Evolutionary conservation across 2,888 invertebrate genomes (phyloP), one percentile per base, ranked within the genome.

Genomic region (Pachycephus smyrnensis): DNA sequence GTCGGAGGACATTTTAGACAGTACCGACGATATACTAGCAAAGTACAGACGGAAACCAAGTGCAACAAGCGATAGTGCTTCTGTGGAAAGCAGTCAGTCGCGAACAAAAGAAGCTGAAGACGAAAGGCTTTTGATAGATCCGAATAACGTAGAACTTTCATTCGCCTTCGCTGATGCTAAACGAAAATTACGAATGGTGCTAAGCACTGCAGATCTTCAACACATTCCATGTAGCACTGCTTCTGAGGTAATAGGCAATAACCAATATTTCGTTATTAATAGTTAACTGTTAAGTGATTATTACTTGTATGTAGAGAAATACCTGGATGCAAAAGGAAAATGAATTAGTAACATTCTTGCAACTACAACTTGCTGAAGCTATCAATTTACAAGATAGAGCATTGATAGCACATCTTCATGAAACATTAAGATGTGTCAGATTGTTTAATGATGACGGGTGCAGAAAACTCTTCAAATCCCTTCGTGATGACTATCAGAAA

Each of bases 11-110:
- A 71, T 33, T 33, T n/a, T 91, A 88, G 98, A 98, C 92, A 95
- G 95, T 68, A 95, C 96, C 0, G 98, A 98, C 88, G 98, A 98
- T 89, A 99, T 99, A 89, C 93, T 99, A 84, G 98, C 97, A 71
- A 99, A 98, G 92, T 99, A 99, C 92, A 94, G 98, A 4, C 94
- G 95, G 84, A 95, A 95, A 90, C 93, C 94, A 78, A 93, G 94
- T 81, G 93, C 92, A 31, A 93, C 93, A 76, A 93, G 93, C 55
- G 93, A 93, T 83, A 93, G 93, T 78, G 93, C 93, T 12, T 92
- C 92, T 9, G 88, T 90, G 4, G 91, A 91, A 74, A 92, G 90
- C 79, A 90, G 89, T 81, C 89, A 91, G 69, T 92, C 91, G 0
- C 90, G 91, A 78, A 91, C 91, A 40, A 92, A 92, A 80, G 90